Evolutionary conservation across 2,113 vertebrate genomes (phyloP), one percentile per base, ranked within the genome.

Genomic region (Astur gentilis): DNA sequence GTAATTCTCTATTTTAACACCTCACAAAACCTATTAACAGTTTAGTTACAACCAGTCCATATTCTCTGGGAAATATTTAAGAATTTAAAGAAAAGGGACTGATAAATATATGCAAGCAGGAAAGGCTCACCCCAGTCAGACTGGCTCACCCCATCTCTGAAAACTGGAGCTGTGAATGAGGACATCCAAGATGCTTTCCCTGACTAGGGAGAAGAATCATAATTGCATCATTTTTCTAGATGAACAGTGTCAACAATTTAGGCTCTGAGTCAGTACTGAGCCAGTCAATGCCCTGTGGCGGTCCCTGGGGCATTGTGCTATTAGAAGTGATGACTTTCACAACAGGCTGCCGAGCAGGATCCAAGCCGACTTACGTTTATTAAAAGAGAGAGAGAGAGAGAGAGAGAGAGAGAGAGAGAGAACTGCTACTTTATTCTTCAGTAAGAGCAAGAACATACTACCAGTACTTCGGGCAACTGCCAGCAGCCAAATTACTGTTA

Each of bases 401-500:
- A 86, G 34, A 89, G 6, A 9, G 4, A 12, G 49, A 15, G 13
- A 14, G 7, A 61, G 5, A 67, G 9, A 58, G 9, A 89, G 44
- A 89, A 55, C 57, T 69, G 86, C 77, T 87, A 60, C 81, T 91
- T 89, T n/a, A 70, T 82, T 95, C 77, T 94, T 94, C 91, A 85
- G 66, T 73, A 87, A 86, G 50, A 95, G 45, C 60, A 87, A 80
- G 81, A 89, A 80, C 62, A 66, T 5, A 19, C 23, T 88, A 89
- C 62, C 82, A 90, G 78, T 73, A 88, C 78, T 80, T 84, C 95
- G 93, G 93, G 87, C 49, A 97, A 90, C 82, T 91, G 95, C 93
- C 94, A 96, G 93, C 62, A 87, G 66, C 40, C 81, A 91, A 95
- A 95, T 97, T 95, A 91, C 87, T 89, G 73, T 50, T 89, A 91